Evolutionary conservation across 2,113 vertebrate genomes (phyloP), one percentile per base, ranked within the genome.

Genomic region (Ameiurus melas): DNA sequence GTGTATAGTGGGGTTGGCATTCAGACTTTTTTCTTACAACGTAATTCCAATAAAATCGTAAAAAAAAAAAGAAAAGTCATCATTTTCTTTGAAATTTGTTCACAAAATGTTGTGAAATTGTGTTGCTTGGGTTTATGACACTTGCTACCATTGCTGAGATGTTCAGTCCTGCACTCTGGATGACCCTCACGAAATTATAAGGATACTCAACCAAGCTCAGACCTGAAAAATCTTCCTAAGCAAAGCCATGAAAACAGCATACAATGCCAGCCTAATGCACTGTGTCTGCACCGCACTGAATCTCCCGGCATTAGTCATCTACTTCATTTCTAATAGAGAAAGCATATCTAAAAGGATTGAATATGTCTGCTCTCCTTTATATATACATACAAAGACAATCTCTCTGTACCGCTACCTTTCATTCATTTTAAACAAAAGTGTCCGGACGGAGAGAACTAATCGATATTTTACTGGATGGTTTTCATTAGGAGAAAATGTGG

Each of bases 391-490:
- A 73, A 85, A 6, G 51, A 39, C 20, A 36, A 86, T 39, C 73
- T 78, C 27, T 86, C 57, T 12, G 36, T 43, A 86, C 57, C 71
- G 43, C 71, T 16, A 39, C 33, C 17, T 20, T 77, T 22, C 85
- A 64, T 64, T 57, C 43, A 33, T 79, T 22, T 66, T 20, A 78
- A 62, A 77, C 55, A 51, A 78, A 47, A 66, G 25, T 53, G 36
- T 47, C 43, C 43, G 33, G 30, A 64, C 47, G 22, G 19, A 79
- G n/a, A 86, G 47, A 55, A 51, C 36, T 43, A 30, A 78, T 73
- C 78, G 57, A 85, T 86, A n/a, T 30, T 62, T 86, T 25, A 64
- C 85, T 79, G 20, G 27, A 79, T 66, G 27, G 20, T 78, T 86
- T 64, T 30, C 43, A 73, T 85, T 53, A 25, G 16, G 5, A 51